These are phyloP conservation scores for Pseudomyrmex cubaensis DNA, from an alignment of 1,140 invertebrate genomes.

Conservation along the genomic window DNA sequence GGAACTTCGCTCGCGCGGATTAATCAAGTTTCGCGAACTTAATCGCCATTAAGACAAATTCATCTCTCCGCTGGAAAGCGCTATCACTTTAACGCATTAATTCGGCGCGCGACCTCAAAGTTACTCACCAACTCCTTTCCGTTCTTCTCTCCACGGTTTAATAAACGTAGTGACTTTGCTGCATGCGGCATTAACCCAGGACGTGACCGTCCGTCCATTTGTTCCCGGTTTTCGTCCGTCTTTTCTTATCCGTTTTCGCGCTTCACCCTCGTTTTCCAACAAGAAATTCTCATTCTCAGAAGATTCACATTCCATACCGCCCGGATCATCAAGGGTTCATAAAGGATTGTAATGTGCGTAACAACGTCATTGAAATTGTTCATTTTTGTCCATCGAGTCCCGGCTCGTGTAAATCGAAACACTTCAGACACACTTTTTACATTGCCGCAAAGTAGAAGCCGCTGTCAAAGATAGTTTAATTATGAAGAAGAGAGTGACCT, in stretches of 20 bases:
- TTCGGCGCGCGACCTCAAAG: constrained; percentile 69
- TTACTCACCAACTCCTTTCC: constrained; percentile 69
- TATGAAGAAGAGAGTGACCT: constrained; percentile 65
- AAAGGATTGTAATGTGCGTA: neutral
- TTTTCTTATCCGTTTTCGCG: constrained; percentile 48
- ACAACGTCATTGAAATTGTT: neutral
- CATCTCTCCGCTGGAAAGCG: neutral
- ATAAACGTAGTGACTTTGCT: constrained; percentile 76
- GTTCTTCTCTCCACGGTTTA: constrained; percentile 72
- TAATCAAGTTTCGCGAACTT: constrained; percentile 46
- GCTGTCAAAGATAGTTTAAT: constrained; percentile 47
- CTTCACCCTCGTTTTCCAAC: constrained; percentile 19
- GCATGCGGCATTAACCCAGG: constrained; percentile 77
- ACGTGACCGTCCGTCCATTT: constrained; percentile 73
- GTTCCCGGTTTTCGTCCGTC: constrained; percentile 68
- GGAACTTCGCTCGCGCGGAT: constrained; percentile 19
- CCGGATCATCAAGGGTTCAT: too few relatives aligned
- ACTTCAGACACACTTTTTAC: neutral
- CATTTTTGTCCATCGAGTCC: neutral
- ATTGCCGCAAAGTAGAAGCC: constrained; percentile 1
- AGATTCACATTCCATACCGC: constrained; percentile 36
- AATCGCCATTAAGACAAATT: constrained; percentile 20
- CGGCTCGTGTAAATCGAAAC: constrained; percentile 1
- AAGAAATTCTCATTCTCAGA: neutral
- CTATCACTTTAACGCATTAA: constrained; percentile 62